Evolutionary conservation across 2,888 invertebrate genomes (phyloP).

Genomic region (Antheraea assamensis): DNA sequence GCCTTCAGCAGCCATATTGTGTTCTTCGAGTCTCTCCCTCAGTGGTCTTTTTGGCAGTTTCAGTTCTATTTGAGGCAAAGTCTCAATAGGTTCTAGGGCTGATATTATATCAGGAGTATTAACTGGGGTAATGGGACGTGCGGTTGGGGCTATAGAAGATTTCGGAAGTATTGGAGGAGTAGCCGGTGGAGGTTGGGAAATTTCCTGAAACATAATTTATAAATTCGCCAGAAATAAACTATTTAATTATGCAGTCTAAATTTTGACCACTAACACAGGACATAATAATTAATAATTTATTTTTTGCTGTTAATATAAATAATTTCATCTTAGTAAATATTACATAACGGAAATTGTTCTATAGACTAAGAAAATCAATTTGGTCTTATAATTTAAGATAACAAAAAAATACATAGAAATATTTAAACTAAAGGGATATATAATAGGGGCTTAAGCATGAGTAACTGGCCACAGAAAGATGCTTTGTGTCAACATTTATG

Average conservation of each 20-base stretch:
- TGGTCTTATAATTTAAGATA: no score
- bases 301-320: no score
- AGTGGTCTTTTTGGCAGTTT: conserved; percentile 76
- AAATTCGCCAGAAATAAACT: background rate
- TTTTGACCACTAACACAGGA: background rate
- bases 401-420: background rate
- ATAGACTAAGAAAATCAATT: no score
- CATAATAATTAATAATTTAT: no score
- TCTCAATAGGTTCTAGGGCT: conserved; percentile 43
- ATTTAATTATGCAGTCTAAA: background rate
- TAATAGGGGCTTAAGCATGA: no score
- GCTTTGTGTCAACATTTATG: no score
- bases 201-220: conserved; percentile 56
- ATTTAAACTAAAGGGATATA: no score
- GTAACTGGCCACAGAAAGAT: no score
- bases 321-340: no score
- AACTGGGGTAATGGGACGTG: conserved; percentile 28
- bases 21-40: conserved; percentile 63
- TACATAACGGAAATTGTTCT: no score
- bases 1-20: conserved; percentile 46
- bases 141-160: conserved; percentile 32
- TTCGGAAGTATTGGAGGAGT: conserved; percentile 51
- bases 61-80: conserved; percentile 72
- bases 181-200: conserved; percentile 51
- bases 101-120: conserved; percentile 25